A percentile compares a stretch with the other conserved stretches of the same genome.
phyloP scores from a whole-genome alignment of 2,797 vertebrate species.

The Hydrocynus forskahlii region DNA sequence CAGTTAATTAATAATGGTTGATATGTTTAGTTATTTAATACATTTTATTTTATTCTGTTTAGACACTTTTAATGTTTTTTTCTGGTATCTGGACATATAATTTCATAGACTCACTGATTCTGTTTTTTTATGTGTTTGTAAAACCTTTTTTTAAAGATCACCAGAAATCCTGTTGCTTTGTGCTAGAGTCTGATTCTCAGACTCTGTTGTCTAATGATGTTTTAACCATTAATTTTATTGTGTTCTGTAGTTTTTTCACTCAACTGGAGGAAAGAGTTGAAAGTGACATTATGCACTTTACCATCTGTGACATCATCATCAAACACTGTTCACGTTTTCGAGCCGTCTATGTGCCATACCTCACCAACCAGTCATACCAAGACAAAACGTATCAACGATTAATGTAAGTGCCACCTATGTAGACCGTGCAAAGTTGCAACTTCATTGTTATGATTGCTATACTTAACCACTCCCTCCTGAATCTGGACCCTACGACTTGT shows the following conservation, averaged over 20 bases:
- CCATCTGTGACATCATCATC: constrained; percentile 90
- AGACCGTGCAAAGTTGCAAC: neutral
- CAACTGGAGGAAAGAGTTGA: constrained; percentile 95
- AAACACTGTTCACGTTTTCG: constrained; percentile 86
- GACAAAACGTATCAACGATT: constrained; percentile 92
- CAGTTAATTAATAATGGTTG: too few relatives aligned
- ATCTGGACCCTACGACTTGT: neutral
- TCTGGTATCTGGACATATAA: too few relatives aligned
- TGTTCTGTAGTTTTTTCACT: constrained; percentile 84
- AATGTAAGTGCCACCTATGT: constrained; percentile 79
- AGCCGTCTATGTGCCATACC: constrained; percentile 93
- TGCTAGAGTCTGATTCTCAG: too few relatives aligned
- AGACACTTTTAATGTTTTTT: too few relatives aligned
- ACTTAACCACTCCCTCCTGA: neutral
- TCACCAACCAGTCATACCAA: constrained; percentile 98
- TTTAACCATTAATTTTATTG: neutral
- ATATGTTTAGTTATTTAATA: too few relatives aligned
- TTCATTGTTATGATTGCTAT: too few relatives aligned
- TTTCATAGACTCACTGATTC: too few relatives aligned
- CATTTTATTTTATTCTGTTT: too few relatives aligned
- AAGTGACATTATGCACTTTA: constrained; percentile 85
- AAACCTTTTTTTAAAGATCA: too few relatives aligned
- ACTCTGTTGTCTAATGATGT: neutral
- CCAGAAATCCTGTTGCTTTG: too few relatives aligned
- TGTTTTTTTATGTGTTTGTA: too few relatives aligned